Percentiles rank a stretch among this genome's conserved stretches.
Evolutionary conservation across 2,797 vertebrate species (phyloP).

Genomic region (Hipposideros larvatus): DNA sequence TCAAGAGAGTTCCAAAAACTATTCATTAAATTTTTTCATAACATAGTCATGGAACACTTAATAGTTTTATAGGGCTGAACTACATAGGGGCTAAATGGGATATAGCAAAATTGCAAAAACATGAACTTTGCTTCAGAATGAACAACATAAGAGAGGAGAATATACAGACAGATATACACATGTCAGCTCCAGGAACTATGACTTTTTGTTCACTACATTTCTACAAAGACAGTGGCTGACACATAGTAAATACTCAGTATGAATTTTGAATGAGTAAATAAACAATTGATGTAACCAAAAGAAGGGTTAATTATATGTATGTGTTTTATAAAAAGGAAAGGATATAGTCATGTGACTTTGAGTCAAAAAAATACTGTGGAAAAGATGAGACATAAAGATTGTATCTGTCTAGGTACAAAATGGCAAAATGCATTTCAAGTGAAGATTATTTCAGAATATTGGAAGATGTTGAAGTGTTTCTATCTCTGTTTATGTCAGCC

Average conservation of each 20-base stretch:
- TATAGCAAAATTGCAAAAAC: neutral
- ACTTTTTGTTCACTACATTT: neutral
- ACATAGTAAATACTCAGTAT: neutral
- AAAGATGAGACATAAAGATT: neutral
- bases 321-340: neutral
- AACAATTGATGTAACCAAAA: neutral
- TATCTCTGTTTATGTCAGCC: neutral
- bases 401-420: neutral
- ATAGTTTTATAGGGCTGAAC: neutral
- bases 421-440: neutral
- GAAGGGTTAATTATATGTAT: neutral
- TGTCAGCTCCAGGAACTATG: neutral
- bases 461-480: neutral
- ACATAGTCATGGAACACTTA: neutral
- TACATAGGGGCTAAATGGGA: neutral
- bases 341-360: neutral
- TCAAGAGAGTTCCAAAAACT: neutral
- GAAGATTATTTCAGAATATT: neutral
- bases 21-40: neutral
- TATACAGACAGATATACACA: neutral
- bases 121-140: neutral
- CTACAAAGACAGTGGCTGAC: neutral
- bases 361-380: neutral
- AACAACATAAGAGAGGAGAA: neutral
- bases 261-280: neutral